Evolutionary conservation across 2,113 vertebrate genomes (phyloP).

Genomic region (Ctenodactylus gundi): DNA sequence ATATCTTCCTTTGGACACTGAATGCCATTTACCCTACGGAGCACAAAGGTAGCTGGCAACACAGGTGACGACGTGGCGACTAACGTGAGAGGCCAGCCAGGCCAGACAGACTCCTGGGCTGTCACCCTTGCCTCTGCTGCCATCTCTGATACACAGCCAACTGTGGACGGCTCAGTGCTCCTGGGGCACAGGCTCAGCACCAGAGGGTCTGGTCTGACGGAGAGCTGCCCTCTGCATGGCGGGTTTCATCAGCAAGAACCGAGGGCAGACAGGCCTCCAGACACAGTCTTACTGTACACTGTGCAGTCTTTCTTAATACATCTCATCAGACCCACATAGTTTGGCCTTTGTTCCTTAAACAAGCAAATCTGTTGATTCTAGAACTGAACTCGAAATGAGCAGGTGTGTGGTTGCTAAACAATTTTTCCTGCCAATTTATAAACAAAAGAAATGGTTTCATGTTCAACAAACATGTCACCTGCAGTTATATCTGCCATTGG

Average conservation of each 20-base stretch:
- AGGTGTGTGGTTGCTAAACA: constrained; percentile 48
- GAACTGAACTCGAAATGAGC: background rate
- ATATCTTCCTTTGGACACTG: background rate
- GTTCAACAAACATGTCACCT: constrained; percentile 19
- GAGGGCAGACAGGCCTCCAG: no score
- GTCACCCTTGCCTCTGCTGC: no score
- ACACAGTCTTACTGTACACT: background rate
- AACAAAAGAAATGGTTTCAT: constrained; percentile 58
- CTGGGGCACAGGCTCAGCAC: no score
- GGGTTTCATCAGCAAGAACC: background rate
- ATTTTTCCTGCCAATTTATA: background rate
- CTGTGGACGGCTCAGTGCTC: no score
- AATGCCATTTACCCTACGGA: background rate
- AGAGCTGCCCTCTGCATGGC: background rate
- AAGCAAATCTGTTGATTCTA: constrained; percentile 52
- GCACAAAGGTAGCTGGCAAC: background rate
- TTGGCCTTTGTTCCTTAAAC: constrained; percentile 33
- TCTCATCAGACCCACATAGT: background rate
- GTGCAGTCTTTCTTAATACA: background rate
- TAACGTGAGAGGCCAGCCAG: background rate
- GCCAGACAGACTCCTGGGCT: fast-evolving
- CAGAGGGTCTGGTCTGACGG: no score
- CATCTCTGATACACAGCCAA: no score
- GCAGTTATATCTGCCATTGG: background rate
- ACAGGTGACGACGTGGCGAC: background rate